Conservation (phyloP, 1,140 invertebrate species). For the Pseudomyrmex sp. region DNA sequence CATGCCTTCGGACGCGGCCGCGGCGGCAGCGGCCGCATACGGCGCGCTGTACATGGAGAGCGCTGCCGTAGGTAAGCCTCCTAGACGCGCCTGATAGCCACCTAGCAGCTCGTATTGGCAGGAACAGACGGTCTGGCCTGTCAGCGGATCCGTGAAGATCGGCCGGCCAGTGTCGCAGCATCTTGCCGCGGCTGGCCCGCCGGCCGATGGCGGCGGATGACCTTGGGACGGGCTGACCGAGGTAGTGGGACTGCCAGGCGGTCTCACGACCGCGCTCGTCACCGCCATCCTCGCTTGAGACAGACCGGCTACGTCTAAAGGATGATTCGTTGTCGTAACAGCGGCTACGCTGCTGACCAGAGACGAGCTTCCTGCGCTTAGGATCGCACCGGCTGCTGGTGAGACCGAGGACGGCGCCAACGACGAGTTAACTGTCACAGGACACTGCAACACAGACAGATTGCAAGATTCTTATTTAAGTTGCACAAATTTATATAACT, state of each 20-base stretch:
- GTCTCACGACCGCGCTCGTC: constrained; percentile 82
- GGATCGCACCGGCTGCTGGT: constrained; percentile 84
- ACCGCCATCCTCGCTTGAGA: constrained; percentile 84
- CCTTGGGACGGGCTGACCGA: constrained; percentile 84
- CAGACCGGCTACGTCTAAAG: constrained; percentile 81
- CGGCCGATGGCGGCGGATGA: constrained; percentile 85
- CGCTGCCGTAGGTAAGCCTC: constrained; percentile 88
- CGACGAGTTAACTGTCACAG: constrained; percentile 86
- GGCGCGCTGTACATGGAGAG: constrained; percentile 92
- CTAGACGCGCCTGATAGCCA: constrained; percentile 91
- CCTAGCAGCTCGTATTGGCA: constrained; percentile 93
- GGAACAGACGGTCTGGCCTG: constrained; percentile 96
- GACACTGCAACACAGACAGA: constrained; percentile 79
- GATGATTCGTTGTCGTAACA: constrained; percentile 75
- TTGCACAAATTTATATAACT: too few species aligned
- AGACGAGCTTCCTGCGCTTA: constrained; percentile 81
- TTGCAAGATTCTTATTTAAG: not conserved
- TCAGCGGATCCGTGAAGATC: constrained; percentile 96
- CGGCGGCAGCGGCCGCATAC: constrained; percentile 90
- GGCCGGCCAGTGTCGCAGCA: constrained; percentile 97
- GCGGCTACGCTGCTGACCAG: constrained; percentile 82
- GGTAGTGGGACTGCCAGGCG: constrained; percentile 81
- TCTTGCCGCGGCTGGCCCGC: constrained; percentile 85
- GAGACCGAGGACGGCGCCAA: constrained; percentile 87
- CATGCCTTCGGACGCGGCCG: constrained; percentile 88